Conservation (phyloP, 2,888 invertebrate species). For the Leptura quadrifasciata region DNA sequence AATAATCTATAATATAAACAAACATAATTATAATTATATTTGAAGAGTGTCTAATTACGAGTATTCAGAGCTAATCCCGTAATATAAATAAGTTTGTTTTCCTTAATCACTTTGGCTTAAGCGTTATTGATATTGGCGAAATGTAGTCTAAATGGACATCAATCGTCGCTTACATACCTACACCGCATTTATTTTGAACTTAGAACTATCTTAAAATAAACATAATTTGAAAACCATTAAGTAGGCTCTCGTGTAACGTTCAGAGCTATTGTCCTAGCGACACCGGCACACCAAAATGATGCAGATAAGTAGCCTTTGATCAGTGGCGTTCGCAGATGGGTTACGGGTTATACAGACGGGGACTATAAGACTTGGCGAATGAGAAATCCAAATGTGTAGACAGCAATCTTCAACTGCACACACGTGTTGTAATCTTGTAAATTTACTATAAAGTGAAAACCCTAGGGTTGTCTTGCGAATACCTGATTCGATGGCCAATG, state of each 20-base stretch:
- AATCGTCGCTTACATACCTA: slow-evolving; percentile 48
- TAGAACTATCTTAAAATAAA: slow-evolving; percentile 41
- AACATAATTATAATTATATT: neutral
- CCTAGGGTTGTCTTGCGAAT: no score
- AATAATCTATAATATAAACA: neutral
- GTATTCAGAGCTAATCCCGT: slow-evolving; percentile 1
- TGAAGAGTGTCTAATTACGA: neutral
- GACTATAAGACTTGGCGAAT: no score
- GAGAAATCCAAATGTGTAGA: no score
- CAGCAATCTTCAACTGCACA: no score
- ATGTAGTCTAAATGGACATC: slow-evolving; percentile 53
- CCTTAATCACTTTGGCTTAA: slow-evolving; percentile 51
- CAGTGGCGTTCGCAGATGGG: no score
- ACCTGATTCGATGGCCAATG: no score
- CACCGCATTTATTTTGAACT: slow-evolving; percentile 46
- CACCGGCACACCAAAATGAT: neutral
- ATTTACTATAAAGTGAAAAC: no score
- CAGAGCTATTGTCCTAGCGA: neutral
- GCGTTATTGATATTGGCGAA: slow-evolving; percentile 56
- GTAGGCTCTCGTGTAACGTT: slow-evolving; percentile 1
- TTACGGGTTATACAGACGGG: no score
- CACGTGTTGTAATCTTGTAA: no score
- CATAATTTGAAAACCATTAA: slow-evolving; percentile 41
- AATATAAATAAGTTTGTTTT: slow-evolving; percentile 37
- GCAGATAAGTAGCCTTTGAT: neutral